Evolutionary conservation across 2,888 invertebrate species (phyloP).

Genomic region (Thymelicus acteon): DNA sequence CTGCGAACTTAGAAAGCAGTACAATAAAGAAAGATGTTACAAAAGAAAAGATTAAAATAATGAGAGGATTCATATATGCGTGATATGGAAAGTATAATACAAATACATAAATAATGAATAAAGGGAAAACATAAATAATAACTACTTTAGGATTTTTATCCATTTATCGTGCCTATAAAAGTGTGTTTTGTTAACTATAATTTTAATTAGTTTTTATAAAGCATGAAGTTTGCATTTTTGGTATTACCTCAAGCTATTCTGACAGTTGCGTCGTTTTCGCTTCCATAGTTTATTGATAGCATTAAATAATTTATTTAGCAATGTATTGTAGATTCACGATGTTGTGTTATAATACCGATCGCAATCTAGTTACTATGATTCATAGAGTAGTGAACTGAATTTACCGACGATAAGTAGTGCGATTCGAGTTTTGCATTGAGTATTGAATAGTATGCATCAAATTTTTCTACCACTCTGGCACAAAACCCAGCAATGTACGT

Average conservation of each 20-base stretch:
- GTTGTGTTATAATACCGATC: not conserved
- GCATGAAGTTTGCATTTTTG: not conserved
- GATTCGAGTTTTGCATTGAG: not conserved
- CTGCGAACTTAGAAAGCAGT: too few relatives aligned
- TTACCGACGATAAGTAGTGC: not conserved
- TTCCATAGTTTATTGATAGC: not conserved
- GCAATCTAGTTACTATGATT: not conserved
- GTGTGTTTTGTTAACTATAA: not conserved
- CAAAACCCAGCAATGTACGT: slow-evolving; percentile 27
- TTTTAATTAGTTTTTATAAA: not conserved
- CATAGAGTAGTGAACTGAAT: slow-evolving; percentile 7
- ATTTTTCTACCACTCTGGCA: slow-evolving; percentile 29
- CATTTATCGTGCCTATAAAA: slow-evolving; percentile 17
- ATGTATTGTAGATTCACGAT: not conserved
- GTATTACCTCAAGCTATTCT: not conserved
- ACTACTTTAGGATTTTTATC: not conserved
- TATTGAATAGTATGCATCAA: not conserved
- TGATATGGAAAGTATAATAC: too few relatives aligned
- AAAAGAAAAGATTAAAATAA: too few relatives aligned
- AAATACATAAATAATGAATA: too few relatives aligned
- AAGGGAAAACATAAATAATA: too few relatives aligned
- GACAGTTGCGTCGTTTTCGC: not conserved
- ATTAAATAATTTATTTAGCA: not conserved
- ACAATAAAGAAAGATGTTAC: too few relatives aligned
- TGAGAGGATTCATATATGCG: too few relatives aligned